phyloP scores from a whole-genome alignment of 2,888 invertebrate genomes.

The Patella pellucida region DNA sequence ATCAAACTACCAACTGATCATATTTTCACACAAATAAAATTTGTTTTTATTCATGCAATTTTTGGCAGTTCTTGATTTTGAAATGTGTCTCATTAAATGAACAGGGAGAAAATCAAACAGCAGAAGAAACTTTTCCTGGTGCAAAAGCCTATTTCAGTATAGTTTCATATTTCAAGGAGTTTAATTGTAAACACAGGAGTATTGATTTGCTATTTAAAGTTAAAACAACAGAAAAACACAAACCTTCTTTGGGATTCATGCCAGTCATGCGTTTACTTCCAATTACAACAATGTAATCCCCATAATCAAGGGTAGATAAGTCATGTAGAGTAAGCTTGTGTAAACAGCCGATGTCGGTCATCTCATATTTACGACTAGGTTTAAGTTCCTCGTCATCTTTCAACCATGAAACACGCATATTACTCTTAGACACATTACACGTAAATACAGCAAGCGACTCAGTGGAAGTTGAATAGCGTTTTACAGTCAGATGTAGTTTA shows the following conservation, averaged over 20 bases:
- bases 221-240: slow-evolving; percentile 26
- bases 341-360: slow-evolving; percentile 68
- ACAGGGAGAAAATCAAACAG: no score
- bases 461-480: slow-evolving; percentile 42
- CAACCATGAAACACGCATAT: slow-evolving; percentile 62
- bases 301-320: slow-evolving; percentile 51
- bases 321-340: slow-evolving; percentile 58
- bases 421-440: slow-evolving; percentile 59
- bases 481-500: slow-evolving; percentile 53
- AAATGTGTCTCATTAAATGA: no score
- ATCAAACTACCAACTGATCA: no score
- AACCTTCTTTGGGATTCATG: slow-evolving; percentile 44
- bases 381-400: slow-evolving; percentile 61
- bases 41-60: no score
- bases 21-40: no score
- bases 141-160: no score
- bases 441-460: slow-evolving; percentile 57
- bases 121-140: no score
- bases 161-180: no score
- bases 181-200: no score
- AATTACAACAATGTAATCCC: slow-evolving; percentile 78
- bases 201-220: no score
- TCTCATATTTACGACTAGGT: slow-evolving; percentile 56
- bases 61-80: no score
- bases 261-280: slow-evolving; percentile 55